These are phyloP conservation scores for Rhogogaster chlorosoma DNA, from an alignment of 2,888 invertebrate species.

Conservation along the genomic window DNA sequence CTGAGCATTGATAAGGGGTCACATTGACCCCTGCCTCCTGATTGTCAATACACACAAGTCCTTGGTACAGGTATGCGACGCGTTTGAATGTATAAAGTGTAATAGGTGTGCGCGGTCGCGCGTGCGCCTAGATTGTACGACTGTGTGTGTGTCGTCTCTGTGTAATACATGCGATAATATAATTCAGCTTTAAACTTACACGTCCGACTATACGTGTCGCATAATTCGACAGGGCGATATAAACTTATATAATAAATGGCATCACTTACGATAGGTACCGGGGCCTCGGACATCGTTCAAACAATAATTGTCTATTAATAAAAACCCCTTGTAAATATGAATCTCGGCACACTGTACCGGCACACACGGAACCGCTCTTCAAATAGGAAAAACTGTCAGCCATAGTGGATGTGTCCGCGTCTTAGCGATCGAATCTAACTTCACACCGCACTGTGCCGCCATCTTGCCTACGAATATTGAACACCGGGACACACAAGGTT, in stretches of 20 bases:
- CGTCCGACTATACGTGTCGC: not conserved
- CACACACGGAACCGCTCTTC: conserved; percentile 47
- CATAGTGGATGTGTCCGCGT: conserved; percentile 38
- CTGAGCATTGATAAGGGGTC: conserved; percentile 50
- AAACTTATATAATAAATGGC: conserved; percentile 9
- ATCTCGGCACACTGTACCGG: conserved; percentile 32
- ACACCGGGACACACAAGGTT: not conserved
- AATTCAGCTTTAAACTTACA: conserved; percentile 27
- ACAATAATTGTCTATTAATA: not conserved
- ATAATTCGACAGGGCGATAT: not conserved
- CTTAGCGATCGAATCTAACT: conserved; percentile 29
- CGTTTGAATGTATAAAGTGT: not conserved
- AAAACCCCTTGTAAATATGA: not conserved
- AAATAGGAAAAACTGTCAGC: conserved; percentile 50
- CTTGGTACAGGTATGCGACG: not conserved
- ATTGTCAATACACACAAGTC: not conserved
- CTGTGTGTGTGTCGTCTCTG: not conserved
- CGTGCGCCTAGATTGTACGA: conserved; percentile 17
- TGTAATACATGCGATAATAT: not conserved
- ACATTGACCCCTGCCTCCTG: conserved; percentile 47
- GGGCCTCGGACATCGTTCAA: conserved; percentile 33
- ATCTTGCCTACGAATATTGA: not conserved
- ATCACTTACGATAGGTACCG: conserved; percentile 36
- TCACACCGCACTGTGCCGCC: conserved; percentile 24
- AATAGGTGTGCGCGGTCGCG: conserved; percentile 8